Evolutionary conservation across 2,888 invertebrate genomes (phyloP), one percentile per base, ranked within the genome.

Genomic region (Caenorhabditis virilis): DNA sequence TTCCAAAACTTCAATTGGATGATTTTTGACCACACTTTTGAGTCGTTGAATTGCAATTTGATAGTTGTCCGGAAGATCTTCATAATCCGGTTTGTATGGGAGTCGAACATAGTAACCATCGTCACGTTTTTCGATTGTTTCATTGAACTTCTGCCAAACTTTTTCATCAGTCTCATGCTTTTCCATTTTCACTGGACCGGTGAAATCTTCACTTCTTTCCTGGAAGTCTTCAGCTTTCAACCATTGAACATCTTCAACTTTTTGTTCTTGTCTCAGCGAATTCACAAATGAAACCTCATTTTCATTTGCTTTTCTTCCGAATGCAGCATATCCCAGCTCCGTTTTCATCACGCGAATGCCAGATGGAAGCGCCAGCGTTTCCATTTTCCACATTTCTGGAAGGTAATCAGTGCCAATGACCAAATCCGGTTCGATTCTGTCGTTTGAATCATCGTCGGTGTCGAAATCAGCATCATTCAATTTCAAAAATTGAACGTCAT

Each of bases 101-200:
- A 45, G n/a, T 13, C 13, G 2, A 2, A 59, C 54, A 22, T 57
- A 39, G 30, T 59, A 59, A 27, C 59, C 48, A 26, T 48, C 56
- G 15, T 49, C 30, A 27, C 27, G 38, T 7, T 15, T 5, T 22
- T 56, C 26, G 15, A 56, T 35, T 7, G 48, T 56, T 7, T 56
- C 47, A 5, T 48, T 22, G 55, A 55, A 45, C 15, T 41, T 11
- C 20, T 15, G n/a, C 38, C 15, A 16, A 13, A 16, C n/a, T 38
- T 38, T 18, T 16, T 38, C 6, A 18, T 38, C 18, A 18, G n/a
- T 18, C 6, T 38, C 38, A n/a, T 9, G 6, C 7, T 16, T 6
- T 38, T 38, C 38, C n/a, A 13, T 16, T 11, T 9, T 18, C 18
- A 38, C 7, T 5, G 38, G 38, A 13, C 38, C 38, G 38, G 38